Evolutionary conservation across 2,888 invertebrate species (phyloP).

Genomic region (Rhagium mordax): DNA sequence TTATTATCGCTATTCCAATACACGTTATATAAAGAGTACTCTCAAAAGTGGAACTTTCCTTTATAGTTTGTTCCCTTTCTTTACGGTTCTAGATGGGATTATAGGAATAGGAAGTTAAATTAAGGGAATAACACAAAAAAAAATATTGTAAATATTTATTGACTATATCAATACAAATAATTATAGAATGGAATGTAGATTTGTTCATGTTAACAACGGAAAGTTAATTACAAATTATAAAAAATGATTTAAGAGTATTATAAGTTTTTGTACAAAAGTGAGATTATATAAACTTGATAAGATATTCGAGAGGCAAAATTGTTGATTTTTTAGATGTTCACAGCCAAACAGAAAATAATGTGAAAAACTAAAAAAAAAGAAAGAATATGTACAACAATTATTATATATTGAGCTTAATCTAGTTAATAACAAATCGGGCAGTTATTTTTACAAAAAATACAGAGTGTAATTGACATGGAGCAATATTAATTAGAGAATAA

Average conservation of each 20-base stretch:
- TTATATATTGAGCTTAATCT: conserved; percentile 31
- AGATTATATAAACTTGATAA: conserved; percentile 20
- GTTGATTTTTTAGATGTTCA: conserved; percentile 55
- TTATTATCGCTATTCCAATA: too few relatives aligned
- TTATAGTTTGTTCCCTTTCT: too few relatives aligned
- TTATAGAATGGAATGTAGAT: conserved; percentile 43
- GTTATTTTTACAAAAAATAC: conserved; percentile 21
- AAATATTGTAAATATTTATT: conserved; percentile 31
- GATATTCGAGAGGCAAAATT: conserved; percentile 26
- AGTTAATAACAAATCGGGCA: conserved; percentile 27
- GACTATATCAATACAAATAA: conserved; percentile 42
- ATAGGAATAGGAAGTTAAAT: background rate
- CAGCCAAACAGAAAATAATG: conserved; percentile 63
- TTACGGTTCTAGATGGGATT: too few relatives aligned
- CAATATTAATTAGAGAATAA: background rate
- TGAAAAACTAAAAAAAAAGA: conserved; percentile 47
- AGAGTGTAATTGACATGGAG: background rate
- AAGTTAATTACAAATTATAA: conserved; percentile 17
- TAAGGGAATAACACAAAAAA: too few relatives aligned
- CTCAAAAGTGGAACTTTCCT: too few relatives aligned
- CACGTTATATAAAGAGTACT: too few relatives aligned
- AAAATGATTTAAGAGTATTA: conserved; percentile 26
- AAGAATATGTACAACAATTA: conserved; percentile 42
- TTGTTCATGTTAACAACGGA: conserved; percentile 25
- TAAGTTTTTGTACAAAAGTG: conserved; percentile 32